Evolutionary conservation across 2,888 invertebrate genomes (phyloP), one percentile per base, ranked within the genome.

Genomic region (Chaetoderma sp.): DNA sequence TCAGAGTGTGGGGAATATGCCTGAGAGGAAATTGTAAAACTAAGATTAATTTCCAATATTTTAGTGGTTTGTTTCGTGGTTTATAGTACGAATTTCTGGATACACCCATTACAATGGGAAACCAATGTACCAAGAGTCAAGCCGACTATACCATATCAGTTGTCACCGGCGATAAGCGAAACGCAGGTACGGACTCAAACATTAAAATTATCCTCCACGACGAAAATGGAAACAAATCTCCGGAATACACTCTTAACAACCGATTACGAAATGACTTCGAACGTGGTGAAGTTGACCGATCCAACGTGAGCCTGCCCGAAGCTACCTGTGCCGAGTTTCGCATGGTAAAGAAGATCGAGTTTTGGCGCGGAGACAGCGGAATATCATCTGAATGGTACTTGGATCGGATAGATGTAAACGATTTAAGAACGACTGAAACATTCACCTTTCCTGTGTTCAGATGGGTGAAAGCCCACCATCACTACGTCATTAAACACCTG

Each of bases 181-280:
- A 80, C 21, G 82, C 87, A 0, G 86, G 85, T 1, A 86, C 86
- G 0, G 86, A 87, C 65, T 86, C 87, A 27, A 86, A 86, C 58
- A 83, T 88, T 4, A 79, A 77, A 67, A 74, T 87, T 2, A 72
- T 78, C 18, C 70, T 88, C 2, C 78, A 83, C 45, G 88, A 87
- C 67, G 79, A 78, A 25, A 64, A 74, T 3, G 86, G 82, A 10
- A 73, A 78, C 33, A 59, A 67, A 32, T 81, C 86, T 1, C 72
- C 78, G 0, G 79, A 79, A n/a, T 68, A 86, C 23, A 76, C 77
- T 5, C 75, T 88, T 16, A 83, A 86, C 65, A 77, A 83, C 39
- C 75, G 78, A 27, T 81, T 87, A 50, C 65, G 74, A 16, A 76
- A 80, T 69, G 82, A 83, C 60, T 83, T 82, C 42, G 86, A 88